phyloP scores from a whole-genome alignment of 2,113 vertebrate species.

The Arizona elegans region DNA sequence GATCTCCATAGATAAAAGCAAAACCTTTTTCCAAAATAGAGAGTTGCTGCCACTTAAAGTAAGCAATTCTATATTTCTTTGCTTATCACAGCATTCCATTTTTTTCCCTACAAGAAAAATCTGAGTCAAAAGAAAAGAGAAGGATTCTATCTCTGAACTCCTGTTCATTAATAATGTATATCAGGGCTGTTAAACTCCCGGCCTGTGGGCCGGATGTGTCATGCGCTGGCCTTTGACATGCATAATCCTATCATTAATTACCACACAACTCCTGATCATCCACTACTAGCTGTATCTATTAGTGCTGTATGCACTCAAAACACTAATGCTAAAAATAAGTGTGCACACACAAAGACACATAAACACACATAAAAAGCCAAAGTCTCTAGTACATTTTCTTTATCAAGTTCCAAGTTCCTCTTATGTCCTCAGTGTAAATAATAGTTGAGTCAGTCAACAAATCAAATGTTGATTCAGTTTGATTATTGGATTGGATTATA shows the following conservation, averaged over 20 bases:
- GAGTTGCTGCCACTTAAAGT: not conserved
- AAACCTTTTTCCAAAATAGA: not conserved
- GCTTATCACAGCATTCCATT: not conserved
- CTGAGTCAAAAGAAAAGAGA: not conserved
- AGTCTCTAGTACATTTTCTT: not conserved
- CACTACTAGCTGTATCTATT: slow-evolving; percentile 13
- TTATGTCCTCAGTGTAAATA: not conserved
- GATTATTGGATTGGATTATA: not conserved
- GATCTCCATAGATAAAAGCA: not conserved
- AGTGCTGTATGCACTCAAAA: slow-evolving; percentile 15
- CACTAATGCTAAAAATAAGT: not conserved
- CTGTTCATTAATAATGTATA: not conserved
- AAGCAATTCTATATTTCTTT: not conserved
- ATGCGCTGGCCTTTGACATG: not conserved
- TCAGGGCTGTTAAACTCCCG: no score
- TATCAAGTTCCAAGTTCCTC: not conserved
- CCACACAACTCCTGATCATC: slow-evolving; percentile 1
- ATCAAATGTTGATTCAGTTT: not conserved
- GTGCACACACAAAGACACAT: not conserved
- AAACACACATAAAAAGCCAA: not conserved
- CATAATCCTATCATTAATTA: not conserved
- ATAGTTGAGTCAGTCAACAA: not conserved
- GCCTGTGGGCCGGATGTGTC: no score
- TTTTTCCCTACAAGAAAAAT: not conserved
- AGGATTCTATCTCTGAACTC: not conserved